Base-by-base conservation (phyloP, 2,797 vertebrate genomes). In the Hapalemur alaotrensis region DNA sequence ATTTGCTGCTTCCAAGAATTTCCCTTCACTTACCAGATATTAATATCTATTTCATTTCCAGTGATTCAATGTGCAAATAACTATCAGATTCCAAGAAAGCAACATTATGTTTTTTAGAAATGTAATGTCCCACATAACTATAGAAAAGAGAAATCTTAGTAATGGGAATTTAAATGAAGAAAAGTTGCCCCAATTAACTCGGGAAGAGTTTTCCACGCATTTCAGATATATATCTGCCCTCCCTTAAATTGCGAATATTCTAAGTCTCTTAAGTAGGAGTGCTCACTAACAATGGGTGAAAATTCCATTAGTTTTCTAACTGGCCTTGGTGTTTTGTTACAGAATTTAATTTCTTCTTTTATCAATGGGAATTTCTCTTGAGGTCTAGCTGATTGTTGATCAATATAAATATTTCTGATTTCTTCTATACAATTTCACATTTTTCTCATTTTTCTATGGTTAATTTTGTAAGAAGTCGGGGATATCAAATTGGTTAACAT, bases 331-430 rank as follows among this genome's bases (percentile, higher is more conserved):
- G 4, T 89, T 95, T 48, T 87, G 8, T n/a, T 82, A 28, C 15
- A 57, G 18, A 88, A 87, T 75, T 69, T 28, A 87, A 73, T n/a
- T 75, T 89, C 3, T 7, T 57, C 10, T 84, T 89, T 88, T 75
- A 67, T 48, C 76, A 84, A 25, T 65, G 7, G 17, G 17, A 52
- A 86, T 43, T 92, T 18, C 23, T 76, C 63, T 61, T 86, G 13
- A 48, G 59, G 2, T 81, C 22, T 86, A 73, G 35, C 38, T 84
- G 35, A 65, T 50, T 87, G 17, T 23, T 90, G 32, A 73, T 67
- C 92, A 69, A 61, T 94, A 38, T 92, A 76, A 63, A 69, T 92
- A 46, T 92, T 81, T 95, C 14, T 70, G 84, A 25, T 90, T 79
- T 52, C 22, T 67, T 14, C 17, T 38, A 3, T 63, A 65, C 0